Evolutionary conservation across 2,113 vertebrate genomes (phyloP).

Genomic region (Microtus montanus): DNA sequence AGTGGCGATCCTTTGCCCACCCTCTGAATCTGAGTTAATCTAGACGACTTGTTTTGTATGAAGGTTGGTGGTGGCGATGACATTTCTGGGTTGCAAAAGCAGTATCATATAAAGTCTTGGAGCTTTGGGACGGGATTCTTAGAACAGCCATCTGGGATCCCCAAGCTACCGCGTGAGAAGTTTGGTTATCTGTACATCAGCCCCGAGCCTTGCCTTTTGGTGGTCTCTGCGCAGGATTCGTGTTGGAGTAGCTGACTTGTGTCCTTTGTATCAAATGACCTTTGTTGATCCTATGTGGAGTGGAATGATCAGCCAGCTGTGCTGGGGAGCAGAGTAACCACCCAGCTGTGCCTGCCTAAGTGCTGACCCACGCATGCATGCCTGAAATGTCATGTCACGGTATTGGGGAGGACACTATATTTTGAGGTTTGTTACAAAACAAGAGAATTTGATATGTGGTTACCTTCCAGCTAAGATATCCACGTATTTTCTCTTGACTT

Average conservation of each 20-base stretch:
- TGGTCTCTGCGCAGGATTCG: not conserved
- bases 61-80: not conserved
- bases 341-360: slow-evolving; percentile 15
- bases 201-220: not conserved
- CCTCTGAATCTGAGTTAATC: not conserved
- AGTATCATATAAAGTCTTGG: not conserved
- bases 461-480: not conserved
- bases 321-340: slow-evolving; percentile 1
- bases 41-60: not conserved
- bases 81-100: not conserved
- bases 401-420: not conserved
- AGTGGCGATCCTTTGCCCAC: not conserved
- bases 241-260: not conserved
- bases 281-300: not conserved
- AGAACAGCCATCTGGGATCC: not conserved
- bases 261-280: not conserved
- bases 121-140: not conserved
- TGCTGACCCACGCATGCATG: not conserved
- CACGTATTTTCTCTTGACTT: not conserved
- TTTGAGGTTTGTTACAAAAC: slow-evolving; percentile 14
- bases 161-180: not conserved
- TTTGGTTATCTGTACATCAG: not conserved
- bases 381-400: not conserved
- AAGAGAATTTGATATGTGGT: not conserved
- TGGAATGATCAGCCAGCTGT: slow-evolving; percentile 15